phyloP scores from a whole-genome alignment of 2,797 vertebrate species.

The Picus viridis region DNA sequence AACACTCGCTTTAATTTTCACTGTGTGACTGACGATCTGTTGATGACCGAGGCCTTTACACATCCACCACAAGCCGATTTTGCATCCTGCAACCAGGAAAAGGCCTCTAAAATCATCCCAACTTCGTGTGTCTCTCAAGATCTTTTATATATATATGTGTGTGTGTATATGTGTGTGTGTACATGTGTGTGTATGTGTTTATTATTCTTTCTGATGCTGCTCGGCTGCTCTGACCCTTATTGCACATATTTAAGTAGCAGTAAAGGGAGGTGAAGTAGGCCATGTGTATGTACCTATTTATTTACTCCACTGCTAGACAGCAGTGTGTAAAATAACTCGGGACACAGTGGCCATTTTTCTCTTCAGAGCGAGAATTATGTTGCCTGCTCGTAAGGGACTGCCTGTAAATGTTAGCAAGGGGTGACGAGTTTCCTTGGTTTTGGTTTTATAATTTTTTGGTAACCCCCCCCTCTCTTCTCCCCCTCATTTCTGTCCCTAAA shows the following conservation, averaged over 20 bases:
- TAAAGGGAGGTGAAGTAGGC: neutral
- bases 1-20: neutral
- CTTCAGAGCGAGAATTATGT: neutral
- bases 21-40: too few relatives aligned
- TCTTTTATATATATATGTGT: neutral
- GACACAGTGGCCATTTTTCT: slow-evolving; percentile 55
- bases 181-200: neutral
- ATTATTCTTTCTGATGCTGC: neutral
- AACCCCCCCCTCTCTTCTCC: too few relatives aligned
- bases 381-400: neutral
- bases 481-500: neutral
- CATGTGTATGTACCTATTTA: neutral
- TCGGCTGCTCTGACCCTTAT: neutral
- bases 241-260: neutral
- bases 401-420: neutral
- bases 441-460: neutral
- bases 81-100: neutral
- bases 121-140: neutral
- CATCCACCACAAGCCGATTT: neutral
- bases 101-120: neutral
- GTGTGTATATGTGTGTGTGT: too few relatives aligned
- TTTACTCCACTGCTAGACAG: neutral
- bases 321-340: neutral
- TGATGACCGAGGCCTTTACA: neutral
- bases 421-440: neutral